Conservation (phyloP, 1,140 invertebrate species). For the Colletes latitarsis region DNA sequence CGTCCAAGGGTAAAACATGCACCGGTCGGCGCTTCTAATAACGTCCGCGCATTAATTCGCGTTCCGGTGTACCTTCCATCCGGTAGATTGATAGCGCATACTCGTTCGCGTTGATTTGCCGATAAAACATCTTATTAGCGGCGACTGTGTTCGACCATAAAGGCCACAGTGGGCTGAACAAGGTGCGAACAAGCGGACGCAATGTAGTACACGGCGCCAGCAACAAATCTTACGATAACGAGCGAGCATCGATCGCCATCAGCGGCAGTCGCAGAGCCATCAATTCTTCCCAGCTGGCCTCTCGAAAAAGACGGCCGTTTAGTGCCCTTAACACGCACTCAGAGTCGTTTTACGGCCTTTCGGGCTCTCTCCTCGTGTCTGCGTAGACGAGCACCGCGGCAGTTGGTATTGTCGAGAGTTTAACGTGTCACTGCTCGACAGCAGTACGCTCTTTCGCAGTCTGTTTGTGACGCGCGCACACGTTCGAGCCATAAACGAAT, state of each 20-base stretch:
- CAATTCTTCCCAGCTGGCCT: slow-evolving; percentile 63
- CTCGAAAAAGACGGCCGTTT: slow-evolving; percentile 57
- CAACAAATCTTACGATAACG: slow-evolving; percentile 65
- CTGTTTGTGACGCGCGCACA: slow-evolving; percentile 38
- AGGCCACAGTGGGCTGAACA: slow-evolving; percentile 24
- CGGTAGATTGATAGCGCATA: slow-evolving; percentile 29
- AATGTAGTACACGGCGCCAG: slow-evolving; percentile 27
- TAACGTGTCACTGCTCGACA: slow-evolving; percentile 45
- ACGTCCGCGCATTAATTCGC: slow-evolving; percentile 30
- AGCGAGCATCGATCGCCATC: slow-evolving; percentile 64
- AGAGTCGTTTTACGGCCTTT: slow-evolving; percentile 51
- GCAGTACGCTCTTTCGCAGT: background rate
- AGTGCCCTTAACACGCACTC: slow-evolving; percentile 64
- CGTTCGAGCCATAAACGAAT: background rate
- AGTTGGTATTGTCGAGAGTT: slow-evolving; percentile 28
- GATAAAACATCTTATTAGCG: slow-evolving; percentile 48
- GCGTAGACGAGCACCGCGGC: background rate
- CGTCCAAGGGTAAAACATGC: background rate
- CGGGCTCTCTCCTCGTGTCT: background rate
- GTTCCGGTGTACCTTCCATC: background rate
- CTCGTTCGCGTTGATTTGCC: slow-evolving; percentile 24
- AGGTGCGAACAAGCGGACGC: slow-evolving; percentile 45
- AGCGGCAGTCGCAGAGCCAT: slow-evolving; percentile 59
- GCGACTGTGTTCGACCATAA: background rate
- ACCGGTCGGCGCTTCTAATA: background rate